Conservation (phyloP, 2,113 vertebrate species). For the Canis aureus region DNA sequence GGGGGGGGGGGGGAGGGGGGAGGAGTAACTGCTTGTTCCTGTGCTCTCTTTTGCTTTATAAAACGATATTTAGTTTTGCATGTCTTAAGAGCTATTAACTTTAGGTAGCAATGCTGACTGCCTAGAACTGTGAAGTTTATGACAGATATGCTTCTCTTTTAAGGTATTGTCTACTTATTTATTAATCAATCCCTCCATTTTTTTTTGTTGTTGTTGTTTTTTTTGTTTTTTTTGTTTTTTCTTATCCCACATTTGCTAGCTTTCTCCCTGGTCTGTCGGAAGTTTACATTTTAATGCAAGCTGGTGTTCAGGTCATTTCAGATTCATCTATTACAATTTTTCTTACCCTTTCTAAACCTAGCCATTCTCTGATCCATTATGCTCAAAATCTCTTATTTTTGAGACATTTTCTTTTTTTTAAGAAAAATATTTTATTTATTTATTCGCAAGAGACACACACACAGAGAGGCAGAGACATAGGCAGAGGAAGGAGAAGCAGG, state of each 20-base stretch:
- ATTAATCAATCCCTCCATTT: background rate
- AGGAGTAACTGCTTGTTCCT: background rate
- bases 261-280: background rate
- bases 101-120: background rate
- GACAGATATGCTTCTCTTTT: background rate
- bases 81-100: slow-evolving; percentile 14
- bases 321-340: background rate
- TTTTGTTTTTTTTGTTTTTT: background rate
- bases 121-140: background rate
- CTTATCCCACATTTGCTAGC: background rate
- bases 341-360: background rate
- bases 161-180: background rate
- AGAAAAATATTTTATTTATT: too few relatives aligned
- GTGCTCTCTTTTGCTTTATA: slow-evolving; percentile 2
- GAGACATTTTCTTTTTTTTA: background rate
- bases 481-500: too few relatives aligned
- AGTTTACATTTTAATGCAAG: background rate
- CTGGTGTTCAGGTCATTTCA: background rate
- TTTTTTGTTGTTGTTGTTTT: background rate
- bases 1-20: background rate
- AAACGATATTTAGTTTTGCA: slow-evolving; percentile 40
- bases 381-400: background rate
- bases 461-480: too few relatives aligned
- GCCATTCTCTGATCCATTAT: background rate
- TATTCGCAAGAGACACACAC: too few relatives aligned